These are phyloP conservation scores for Scotopteryx bipunctaria DNA, from an alignment of 2,888 invertebrate genomes.

Conservation along the genomic window DNA sequence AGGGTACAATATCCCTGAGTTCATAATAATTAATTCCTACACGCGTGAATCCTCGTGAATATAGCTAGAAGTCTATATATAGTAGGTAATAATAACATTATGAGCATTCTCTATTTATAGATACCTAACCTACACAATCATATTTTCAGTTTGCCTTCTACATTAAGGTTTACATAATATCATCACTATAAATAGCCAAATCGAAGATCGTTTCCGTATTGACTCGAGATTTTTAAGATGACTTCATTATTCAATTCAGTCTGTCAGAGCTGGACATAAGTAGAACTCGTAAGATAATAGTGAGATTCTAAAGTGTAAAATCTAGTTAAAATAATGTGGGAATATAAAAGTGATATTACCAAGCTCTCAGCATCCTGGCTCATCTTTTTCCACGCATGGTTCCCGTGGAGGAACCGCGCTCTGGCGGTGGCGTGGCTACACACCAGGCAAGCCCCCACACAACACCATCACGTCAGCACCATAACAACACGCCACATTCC, in stretches of 20 bases:
- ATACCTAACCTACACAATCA: not conserved
- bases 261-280: slow-evolving; percentile 15
- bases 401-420: slow-evolving; percentile 71
- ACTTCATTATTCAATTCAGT: slow-evolving; percentile 39
- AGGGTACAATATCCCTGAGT: too few relatives aligned
- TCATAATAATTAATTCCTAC: too few relatives aligned
- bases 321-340: slow-evolving; percentile 18
- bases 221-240: slow-evolving; percentile 45
- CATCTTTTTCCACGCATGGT: slow-evolving; percentile 88
- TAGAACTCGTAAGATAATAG: slow-evolving; percentile 3
- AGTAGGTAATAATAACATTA: too few relatives aligned
- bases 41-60: too few relatives aligned
- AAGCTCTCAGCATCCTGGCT: slow-evolving; percentile 88
- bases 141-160: slow-evolving; percentile 47
- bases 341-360: slow-evolving; percentile 82
- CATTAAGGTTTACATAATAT: slow-evolving; percentile 42
- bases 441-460: slow-evolving; percentile 66
- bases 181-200: slow-evolving; percentile 73
- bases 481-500: slow-evolving; percentile 80
- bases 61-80: too few relatives aligned
- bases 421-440: slow-evolving; percentile 61
- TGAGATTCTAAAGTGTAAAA: too few relatives aligned
- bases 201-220: slow-evolving; percentile 45
- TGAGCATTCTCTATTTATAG: too few relatives aligned
- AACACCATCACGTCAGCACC: slow-evolving; percentile 76